Evolutionary conservation across 1,140 invertebrate genomes (phyloP).

Genomic region (Halesus radiatus): DNA sequence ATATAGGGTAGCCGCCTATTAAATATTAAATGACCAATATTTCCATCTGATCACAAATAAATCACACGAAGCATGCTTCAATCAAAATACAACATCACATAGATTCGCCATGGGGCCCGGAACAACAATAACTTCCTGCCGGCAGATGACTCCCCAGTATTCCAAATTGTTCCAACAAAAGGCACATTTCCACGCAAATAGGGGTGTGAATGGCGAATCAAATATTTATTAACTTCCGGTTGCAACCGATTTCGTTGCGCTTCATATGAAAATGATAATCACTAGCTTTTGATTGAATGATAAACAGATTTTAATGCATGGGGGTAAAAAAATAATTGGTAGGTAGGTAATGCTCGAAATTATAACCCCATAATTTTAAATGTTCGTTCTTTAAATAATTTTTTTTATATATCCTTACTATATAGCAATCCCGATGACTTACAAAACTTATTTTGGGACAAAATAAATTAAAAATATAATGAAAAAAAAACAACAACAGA

Average conservation of each 20-base stretch:
- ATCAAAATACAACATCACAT: background rate
- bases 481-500: too few relatives aligned
- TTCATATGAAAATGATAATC: slow-evolving; percentile 33
- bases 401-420: too few relatives aligned
- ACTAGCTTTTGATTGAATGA: slow-evolving; percentile 30
- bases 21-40: too few relatives aligned
- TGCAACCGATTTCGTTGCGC: slow-evolving; percentile 35
- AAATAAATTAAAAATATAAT: too few relatives aligned
- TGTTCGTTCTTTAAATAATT: too few relatives aligned
- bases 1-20: too few relatives aligned
- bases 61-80: slow-evolving; percentile 21
- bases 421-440: too few relatives aligned
- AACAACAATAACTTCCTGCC: slow-evolving; percentile 44
- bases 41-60: background rate
- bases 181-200: slow-evolving; percentile 39
- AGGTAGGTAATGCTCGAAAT: too few relatives aligned
- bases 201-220: slow-evolving; percentile 52
- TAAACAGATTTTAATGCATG: slow-evolving; percentile 3
- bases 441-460: too few relatives aligned
- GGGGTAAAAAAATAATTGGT: too few relatives aligned
- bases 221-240: slow-evolving; percentile 53
- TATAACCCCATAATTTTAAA: too few relatives aligned
- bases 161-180: slow-evolving; percentile 51
- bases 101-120: slow-evolving; percentile 27
- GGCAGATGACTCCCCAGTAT: slow-evolving; percentile 40